These are phyloP conservation scores for Phengaris arion DNA, from an alignment of 2,888 invertebrate genomes.

Conservation along the genomic window DNA sequence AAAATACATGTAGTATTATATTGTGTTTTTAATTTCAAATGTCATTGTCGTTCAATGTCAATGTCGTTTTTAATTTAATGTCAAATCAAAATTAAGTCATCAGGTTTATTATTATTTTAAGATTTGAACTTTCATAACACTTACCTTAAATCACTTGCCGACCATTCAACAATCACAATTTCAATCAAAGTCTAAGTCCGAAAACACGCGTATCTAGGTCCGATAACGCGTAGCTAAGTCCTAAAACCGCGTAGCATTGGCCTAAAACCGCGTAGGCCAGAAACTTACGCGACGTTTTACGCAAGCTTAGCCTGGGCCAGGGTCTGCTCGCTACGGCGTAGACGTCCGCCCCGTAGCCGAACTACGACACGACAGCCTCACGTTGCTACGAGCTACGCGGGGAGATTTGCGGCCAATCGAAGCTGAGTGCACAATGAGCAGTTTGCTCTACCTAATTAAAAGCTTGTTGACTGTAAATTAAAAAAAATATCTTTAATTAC, in stretches of 20 bases:
- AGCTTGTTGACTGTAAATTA: not conserved
- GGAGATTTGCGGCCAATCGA: slow-evolving; percentile 76
- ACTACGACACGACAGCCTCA: slow-evolving; percentile 73
- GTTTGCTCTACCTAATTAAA: slow-evolving; percentile 55
- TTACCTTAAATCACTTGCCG: slow-evolving; percentile 29
- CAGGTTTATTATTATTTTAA: not conserved
- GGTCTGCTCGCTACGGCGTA: slow-evolving; percentile 63
- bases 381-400: slow-evolving; percentile 78
- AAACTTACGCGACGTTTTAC: slow-evolving; percentile 43
- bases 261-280: not conserved
- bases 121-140: not conserved
- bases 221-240: not conserved
- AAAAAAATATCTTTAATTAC: not conserved
- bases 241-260: not conserved
- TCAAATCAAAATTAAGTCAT: not conserved
- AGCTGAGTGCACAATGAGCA: slow-evolving; percentile 65
- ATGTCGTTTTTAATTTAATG: no score
- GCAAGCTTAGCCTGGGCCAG: slow-evolving; percentile 69
- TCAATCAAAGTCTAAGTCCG: slow-evolving; percentile 11
- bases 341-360: slow-evolving; percentile 73
- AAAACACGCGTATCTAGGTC: slow-evolving; percentile 1
- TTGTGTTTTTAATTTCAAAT: no score
- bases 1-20: not conserved
- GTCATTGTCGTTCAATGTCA: no score
- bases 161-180: slow-evolving; percentile 17